Percentiles rank a stretch among this genome's conserved stretches.
These are phyloP conservation scores for Tupiocoris notatus DNA, from an alignment of 2,888 invertebrate genomes.

Conservation along the genomic window DNA sequence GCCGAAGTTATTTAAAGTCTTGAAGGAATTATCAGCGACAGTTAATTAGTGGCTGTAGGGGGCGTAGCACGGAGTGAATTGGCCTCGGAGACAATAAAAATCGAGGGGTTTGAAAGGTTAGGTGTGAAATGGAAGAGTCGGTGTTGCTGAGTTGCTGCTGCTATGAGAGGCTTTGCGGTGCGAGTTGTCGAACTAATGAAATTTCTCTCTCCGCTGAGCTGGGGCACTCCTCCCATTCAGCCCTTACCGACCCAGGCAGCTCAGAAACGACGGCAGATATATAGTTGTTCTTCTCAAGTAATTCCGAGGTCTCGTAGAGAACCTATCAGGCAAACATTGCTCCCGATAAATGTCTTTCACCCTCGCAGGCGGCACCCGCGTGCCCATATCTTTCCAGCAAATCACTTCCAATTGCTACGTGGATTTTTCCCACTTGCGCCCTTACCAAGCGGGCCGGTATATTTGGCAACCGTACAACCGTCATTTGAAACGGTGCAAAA, in stretches of 20 bases:
- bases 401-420: slow-evolving; percentile 27
- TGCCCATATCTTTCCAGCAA: slow-evolving; percentile 8
- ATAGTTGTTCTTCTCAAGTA: slow-evolving; percentile 41
- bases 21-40: slow-evolving; percentile 22
- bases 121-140: slow-evolving; percentile 8
- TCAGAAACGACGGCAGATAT: slow-evolving; percentile 10
- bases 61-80: slow-evolving; percentile 14
- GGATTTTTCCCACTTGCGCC: slow-evolving; percentile 7
- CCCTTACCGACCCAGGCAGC: background rate
- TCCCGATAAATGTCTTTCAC: slow-evolving; percentile 24
- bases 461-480: slow-evolving; percentile 17
- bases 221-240: background rate
- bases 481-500: no score
- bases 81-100: slow-evolving; percentile 32
- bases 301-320: slow-evolving; percentile 29
- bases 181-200: slow-evolving; percentile 36
- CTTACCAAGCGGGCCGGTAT: background rate
- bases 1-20: slow-evolving; percentile 36
- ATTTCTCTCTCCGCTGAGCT: slow-evolving; percentile 14
- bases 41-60: slow-evolving; percentile 31
- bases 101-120: slow-evolving; percentile 13
- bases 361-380: background rate
- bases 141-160: background rate
- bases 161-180: background rate
- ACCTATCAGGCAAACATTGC: slow-evolving; percentile 39